Evolutionary conservation across 53 echinoderm and acorn worm genomes (phyloP).

Genomic region (Echinarachnius parma): DNA sequence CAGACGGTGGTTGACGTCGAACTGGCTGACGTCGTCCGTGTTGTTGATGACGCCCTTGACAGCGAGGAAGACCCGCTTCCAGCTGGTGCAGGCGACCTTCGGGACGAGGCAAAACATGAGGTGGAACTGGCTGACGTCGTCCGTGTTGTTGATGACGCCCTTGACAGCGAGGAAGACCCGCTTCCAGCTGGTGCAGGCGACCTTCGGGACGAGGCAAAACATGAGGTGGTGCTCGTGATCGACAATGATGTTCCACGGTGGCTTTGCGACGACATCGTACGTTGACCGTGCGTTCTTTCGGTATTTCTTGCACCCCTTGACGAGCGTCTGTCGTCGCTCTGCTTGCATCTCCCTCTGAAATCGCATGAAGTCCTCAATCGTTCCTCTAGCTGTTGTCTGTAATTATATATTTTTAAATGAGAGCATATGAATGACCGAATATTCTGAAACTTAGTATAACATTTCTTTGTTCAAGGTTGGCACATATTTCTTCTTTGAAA

Average conservation of each 20-base stretch:
- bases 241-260: conserved; percentile 19
- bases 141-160: conserved; percentile 47
- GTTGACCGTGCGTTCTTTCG: neutral
- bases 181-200: conserved; percentile 79
- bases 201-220: conserved; percentile 64
- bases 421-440: no score
- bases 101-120: conserved; percentile 60
- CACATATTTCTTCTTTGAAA: no score
- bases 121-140: conserved; percentile 47
- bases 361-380: conserved; percentile 3
- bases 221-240: conserved; percentile 58
- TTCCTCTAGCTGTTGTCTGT: no score
- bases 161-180: conserved; percentile 62
- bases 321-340: neutral
- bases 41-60: conserved; percentile 38
- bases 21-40: conserved; percentile 44
- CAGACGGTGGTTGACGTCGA: conserved; percentile 31
- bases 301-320: neutral
- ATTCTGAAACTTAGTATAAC: no score
- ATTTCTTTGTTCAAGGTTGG: no score
- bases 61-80: conserved; percentile 64
- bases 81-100: conserved; percentile 73
- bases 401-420: no score
- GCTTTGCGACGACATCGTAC: neutral
- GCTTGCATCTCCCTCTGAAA: conserved; percentile 5